Base-by-base conservation (phyloP, 2,888 invertebrate species). In the Lepidochitona cinerea region DNA sequence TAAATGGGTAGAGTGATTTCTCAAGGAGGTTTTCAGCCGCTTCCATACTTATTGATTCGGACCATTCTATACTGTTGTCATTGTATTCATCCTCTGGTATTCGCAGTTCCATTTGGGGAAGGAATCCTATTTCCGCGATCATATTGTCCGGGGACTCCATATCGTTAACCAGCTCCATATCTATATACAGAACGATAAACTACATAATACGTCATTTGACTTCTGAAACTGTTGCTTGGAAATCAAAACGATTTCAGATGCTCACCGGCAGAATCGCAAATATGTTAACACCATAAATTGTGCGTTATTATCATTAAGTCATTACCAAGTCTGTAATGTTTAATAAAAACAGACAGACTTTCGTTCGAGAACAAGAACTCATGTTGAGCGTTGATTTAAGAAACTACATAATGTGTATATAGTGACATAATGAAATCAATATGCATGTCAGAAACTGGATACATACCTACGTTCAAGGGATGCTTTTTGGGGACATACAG, bases 91-190 rank as follows among this genome's bases (percentile, higher is more conserved):
- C 73, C 78, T 81, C 80, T 32, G 23, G 53, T 70, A 70, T 65
- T 23, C 70, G 68, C 18, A 86, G 37, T 52, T 82, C 79, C 85
- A 86, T 84, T 71, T 75, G 72, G 41, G 83, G 81, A 37, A 85
- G 71, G 73, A 78, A 81, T 26, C 85, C 86, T 33, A 86, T 85
- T 65, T 86, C 85, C 5, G 86, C 86, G 74, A 85, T 82, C 81
- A 85, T 79, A 64, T 77, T 77, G 14, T 83, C 84, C 7, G 37
- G 53, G 29, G 75, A 75, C 23, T 69, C 70, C 29, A 77, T 76
- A 37, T 78, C 79, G 59, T 75, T 81, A 33, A 84, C 67, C 85
- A 86, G 84, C 72, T 86, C 86, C 83, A 86, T 82, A 76, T 86
- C 86, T 84, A 68, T n/a, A 72, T 66, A 66, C n/a, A n/a, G n/a